Base-by-base conservation (phyloP, 1,140 invertebrate genomes). In the Calephelis virginiensis region DNA sequence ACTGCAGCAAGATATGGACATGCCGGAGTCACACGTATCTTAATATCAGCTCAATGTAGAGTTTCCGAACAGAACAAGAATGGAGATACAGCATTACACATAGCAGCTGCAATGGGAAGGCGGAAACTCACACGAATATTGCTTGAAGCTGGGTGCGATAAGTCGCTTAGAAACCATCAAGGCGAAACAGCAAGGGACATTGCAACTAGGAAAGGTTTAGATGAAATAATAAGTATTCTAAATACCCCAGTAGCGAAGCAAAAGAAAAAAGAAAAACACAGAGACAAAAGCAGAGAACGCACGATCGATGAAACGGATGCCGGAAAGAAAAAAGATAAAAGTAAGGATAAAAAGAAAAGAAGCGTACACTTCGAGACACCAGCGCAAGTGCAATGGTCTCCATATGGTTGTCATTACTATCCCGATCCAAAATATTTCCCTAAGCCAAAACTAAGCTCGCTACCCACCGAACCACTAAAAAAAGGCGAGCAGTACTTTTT, bases 1-100 rank as follows among this genome's bases (percentile, higher is more conserved):
- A 99, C 98, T 6, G 96, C 97, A 8, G 97, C 97, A 0, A 93
- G 98, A 11, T 99, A 95, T 76, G 98, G 98, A 0, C 98, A 99
- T 90, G 98, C 98, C 0, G 98, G 99, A 13, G 98, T 99, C 43
- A 96, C 96, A 0, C 92, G 98, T 38, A 99, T 99, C 70, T 93
- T 99, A 9, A 96, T 99, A 67, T 98, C 97, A 60, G 98, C 97
- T 5, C 92, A 96, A 62, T 97, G 96, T 81, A 93, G 95, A 71
- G 95, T 98, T 37, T 97, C 96, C 61, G 96, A 97, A 85, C 96
- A 97, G 75, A 99, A 99, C 85, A 98, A 98, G 90, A 99, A 99
- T 92, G 97, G 97, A 2, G 98, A 99, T 83, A 98, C 97, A 0
- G 95, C 97, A 0, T 87, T 99, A 14, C 98, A 99, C 84, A 98